A percentile compares a stretch with the other conserved stretches of the same genome.
phyloP scores from a whole-genome alignment of 2,797 vertebrate genomes.

The Falco columbarius region DNA sequence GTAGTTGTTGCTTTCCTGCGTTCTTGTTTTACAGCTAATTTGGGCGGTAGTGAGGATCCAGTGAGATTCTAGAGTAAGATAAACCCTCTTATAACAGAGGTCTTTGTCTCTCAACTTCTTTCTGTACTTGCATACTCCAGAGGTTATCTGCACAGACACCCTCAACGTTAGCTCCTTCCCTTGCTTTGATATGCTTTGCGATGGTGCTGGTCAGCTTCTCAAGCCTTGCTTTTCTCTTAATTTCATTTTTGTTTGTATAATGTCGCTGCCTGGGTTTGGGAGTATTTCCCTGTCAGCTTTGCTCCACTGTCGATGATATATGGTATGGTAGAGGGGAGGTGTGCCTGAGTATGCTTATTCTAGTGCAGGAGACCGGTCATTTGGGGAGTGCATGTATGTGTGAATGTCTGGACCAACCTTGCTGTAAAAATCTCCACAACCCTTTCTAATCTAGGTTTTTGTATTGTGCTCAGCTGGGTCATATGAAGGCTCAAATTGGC shows the following conservation, averaged over 20 bases:
- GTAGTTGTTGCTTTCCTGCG: background rate
- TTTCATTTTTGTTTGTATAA: background rate
- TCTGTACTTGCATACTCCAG: background rate
- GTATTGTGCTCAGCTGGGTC: background rate
- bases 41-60: background rate
- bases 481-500: background rate
- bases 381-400: background rate
- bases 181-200: background rate
- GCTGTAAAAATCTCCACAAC: background rate
- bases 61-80: background rate
- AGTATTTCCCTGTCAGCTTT: background rate
- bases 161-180: background rate
- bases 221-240: background rate
- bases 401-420: background rate
- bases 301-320: background rate
- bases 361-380: background rate
- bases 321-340: background rate
- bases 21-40: background rate
- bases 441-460: background rate
- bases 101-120: background rate
- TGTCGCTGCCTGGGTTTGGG: background rate
- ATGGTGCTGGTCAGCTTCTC: background rate
- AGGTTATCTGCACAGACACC: background rate
- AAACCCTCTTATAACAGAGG: background rate
- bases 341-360: background rate